Conservation (phyloP, 2,797 vertebrate genomes). For the Furcifer pardalis region DNA sequence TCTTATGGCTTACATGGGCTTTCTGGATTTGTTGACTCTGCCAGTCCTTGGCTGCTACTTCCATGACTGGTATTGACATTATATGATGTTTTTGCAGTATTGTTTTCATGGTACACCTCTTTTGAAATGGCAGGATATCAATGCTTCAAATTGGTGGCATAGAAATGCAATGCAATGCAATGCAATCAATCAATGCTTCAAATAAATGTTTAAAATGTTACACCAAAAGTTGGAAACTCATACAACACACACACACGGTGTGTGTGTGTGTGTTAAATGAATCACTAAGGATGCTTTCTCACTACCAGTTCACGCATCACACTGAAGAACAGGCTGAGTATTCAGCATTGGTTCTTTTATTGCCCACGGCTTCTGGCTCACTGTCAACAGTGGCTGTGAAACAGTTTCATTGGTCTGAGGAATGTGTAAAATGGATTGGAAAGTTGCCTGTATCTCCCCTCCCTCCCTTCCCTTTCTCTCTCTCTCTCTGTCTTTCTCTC, state of each 20-base stretch:
- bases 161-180: too few relatives aligned
- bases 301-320: slow-evolving; percentile 22
- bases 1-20: neutral
- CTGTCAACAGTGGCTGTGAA: slow-evolving; percentile 1
- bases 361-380: slow-evolving; percentile 14
- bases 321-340: slow-evolving; percentile 12
- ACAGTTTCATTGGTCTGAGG: neutral
- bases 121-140: neutral
- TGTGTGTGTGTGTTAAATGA: too few relatives aligned
- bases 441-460: neutral
- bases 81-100: neutral
- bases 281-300: slow-evolving; percentile 15
- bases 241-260: neutral
- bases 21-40: neutral
- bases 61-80: neutral
- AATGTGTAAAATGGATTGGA: neutral
- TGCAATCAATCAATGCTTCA: too few relatives aligned
- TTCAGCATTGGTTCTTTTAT: neutral
- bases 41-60: neutral
- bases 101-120: neutral
- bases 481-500: neutral
- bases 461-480: neutral
- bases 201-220: neutral
- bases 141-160: neutral
- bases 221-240: neutral